Base-by-base conservation (phyloP, 2,888 invertebrate genomes). In the Polydrusus cervinus region DNA sequence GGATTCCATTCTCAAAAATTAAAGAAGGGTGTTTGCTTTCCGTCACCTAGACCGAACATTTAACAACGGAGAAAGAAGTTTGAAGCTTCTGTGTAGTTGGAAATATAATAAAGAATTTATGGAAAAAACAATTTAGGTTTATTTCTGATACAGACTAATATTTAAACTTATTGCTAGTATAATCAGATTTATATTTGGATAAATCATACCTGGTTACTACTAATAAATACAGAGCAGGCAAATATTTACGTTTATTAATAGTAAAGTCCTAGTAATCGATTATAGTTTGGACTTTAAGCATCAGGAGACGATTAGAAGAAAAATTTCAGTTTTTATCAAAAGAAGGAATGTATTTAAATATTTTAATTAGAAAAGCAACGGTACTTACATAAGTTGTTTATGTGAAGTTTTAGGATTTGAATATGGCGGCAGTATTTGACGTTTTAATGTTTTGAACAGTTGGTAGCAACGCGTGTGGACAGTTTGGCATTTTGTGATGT, bases 401-500 rank as follows among this genome's bases (percentile, higher is more conserved):
- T 76, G 72, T 71, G 67, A 67, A 51, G 53, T 62, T 71, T 61
- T 64, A n/a, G 71, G 30, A 78, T 81, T 82, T 79, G 77, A 82
- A 81, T 78, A 71, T 80, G 78, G 77, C 76, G 74, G 55, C 78
- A 81, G 77, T 77, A 81, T 78, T 82, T 81, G 78, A 74, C 78
- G 73, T 78, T 80, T 78, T 65, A 75, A 75, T 74, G 79, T 81
- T 82, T 78, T 78, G 77, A 75, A 78, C 78, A 78, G 86, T 87
- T 87, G 87, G 87, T 86, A 87, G 83, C 85, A 86, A 84, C 86
- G 87, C 86, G 85, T 87, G 86, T 86, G 87, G 87, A 87, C 86
- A 87, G 87, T 87, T 87, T 87, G 87, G 87, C 87, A 87, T 87
- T 87, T 87, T 87, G 87, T 87, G 86, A 87, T 86, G 86, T 86